Percentiles rank a stretch among this genome's conserved stretches.
phyloP scores from a whole-genome alignment of 1,140 invertebrate species.

The Nasonia vitripennis region DNA sequence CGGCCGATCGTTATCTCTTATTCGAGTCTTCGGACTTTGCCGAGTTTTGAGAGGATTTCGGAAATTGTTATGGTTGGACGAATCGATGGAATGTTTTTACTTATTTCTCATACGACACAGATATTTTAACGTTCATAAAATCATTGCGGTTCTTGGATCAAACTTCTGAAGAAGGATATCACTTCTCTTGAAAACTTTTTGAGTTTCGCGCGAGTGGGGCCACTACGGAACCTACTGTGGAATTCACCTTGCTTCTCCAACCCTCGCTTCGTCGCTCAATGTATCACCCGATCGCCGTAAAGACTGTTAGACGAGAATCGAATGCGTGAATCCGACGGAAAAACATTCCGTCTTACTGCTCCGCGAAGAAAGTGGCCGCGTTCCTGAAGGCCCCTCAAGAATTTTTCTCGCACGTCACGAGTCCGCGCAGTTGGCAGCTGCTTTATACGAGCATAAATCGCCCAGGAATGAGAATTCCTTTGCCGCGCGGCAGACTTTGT shows the following conservation, averaged over 20 bases:
- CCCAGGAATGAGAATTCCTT: slow-evolving; percentile 23
- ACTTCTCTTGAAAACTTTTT: too few relatives aligned
- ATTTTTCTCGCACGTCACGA: background rate
- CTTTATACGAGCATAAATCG: slow-evolving; percentile 16
- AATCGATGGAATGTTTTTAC: background rate
- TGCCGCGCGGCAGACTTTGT: background rate
- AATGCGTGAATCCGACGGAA: background rate
- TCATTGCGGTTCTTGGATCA: too few relatives aligned
- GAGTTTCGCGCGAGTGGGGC: too few relatives aligned
- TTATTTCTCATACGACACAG: too few relatives aligned
- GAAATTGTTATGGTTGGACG: background rate
- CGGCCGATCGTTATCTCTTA: background rate
- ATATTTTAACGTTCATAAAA: too few relatives aligned
- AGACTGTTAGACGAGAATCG: background rate
- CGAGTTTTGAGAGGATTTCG: background rate
- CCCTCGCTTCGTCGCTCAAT: background rate
- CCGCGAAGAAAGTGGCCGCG: background rate
- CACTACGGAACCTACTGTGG: too few relatives aligned
- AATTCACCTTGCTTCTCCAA: too few relatives aligned
- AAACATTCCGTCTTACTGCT: background rate
- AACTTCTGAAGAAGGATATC: too few relatives aligned
- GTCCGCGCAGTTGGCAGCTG: background rate
- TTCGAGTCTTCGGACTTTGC: background rate
- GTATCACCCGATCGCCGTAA: background rate
- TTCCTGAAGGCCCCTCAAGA: background rate